phyloP scores from a whole-genome alignment of 1,140 invertebrate species.

The Homarus americanus region DNA sequence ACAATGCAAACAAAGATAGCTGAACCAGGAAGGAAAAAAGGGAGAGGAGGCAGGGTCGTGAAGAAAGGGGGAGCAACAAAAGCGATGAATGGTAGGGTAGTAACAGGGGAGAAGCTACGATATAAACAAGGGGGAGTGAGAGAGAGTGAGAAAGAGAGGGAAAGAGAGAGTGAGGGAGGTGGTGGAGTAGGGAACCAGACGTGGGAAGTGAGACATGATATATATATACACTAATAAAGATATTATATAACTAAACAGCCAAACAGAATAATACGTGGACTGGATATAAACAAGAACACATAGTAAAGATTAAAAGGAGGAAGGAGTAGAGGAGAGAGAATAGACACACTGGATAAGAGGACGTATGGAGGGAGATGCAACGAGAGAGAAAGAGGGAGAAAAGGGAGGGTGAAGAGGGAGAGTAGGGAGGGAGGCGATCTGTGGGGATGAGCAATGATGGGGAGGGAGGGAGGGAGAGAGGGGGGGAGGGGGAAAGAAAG shows the following conservation, averaged over 20 bases:
- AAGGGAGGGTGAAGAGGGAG: neutral
- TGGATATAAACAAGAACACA: too few species aligned
- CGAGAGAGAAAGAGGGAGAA: constrained; percentile 8
- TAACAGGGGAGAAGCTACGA: neutral
- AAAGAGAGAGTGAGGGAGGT: constrained; percentile 42
- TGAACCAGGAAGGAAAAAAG: constrained; percentile 12
- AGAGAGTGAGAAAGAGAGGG: constrained; percentile 36
- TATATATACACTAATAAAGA: too few species aligned
- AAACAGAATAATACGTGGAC: too few species aligned
- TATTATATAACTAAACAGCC: too few species aligned
- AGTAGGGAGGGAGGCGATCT: neutral
- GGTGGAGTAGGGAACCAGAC: neutral
- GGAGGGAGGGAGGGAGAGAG: neutral
- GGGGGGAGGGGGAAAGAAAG: neutral
- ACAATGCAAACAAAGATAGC: neutral
- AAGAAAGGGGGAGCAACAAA: constrained; percentile 36
- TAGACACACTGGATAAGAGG: constrained; percentile 17
- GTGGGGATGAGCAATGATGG: constrained; percentile 15
- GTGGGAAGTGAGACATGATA: neutral
- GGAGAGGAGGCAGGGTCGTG: constrained; percentile 25
- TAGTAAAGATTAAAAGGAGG: too few species aligned
- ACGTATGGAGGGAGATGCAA: constrained; percentile 3
- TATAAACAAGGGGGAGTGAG: constrained; percentile 17
- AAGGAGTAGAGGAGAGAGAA: constrained; percentile 31
- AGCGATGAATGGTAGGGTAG: constrained; percentile 28